phyloP scores from a whole-genome alignment of 1,140 invertebrate genomes.

The Pseudachorutes palmiensis region DNA sequence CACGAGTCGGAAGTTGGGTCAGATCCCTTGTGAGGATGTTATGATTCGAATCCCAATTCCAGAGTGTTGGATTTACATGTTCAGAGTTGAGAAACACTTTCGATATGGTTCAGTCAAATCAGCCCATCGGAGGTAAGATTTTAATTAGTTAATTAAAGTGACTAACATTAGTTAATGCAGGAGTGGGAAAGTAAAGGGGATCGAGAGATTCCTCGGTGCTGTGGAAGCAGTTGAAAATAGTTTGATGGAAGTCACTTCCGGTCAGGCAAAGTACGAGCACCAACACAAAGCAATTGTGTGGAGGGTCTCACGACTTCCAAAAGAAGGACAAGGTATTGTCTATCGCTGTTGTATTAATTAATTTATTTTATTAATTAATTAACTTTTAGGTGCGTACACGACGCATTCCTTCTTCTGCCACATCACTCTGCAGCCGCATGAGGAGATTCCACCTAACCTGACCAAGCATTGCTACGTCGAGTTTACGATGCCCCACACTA shows the following conservation, averaged over 20 bases:
- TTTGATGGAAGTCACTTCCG: slow-evolving; percentile 93
- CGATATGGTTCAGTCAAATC: slow-evolving; percentile 98
- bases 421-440: slow-evolving; percentile 89
- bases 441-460: slow-evolving; percentile 89
- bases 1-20: slow-evolving; percentile 84
- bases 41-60: slow-evolving; percentile 94
- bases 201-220: slow-evolving; percentile 85
- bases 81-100: slow-evolving; percentile 96
- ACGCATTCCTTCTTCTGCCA: slow-evolving; percentile 87
- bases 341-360: slow-evolving; percentile 1
- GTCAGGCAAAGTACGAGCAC: slow-evolving; percentile 98
- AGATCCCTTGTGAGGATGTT: slow-evolving; percentile 95
- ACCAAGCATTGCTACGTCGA: slow-evolving; percentile 83
- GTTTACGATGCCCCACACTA: slow-evolving; percentile 97
- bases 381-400: slow-evolving; percentile 79
- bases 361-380: slow-evolving; percentile 17
- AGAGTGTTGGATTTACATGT: slow-evolving; percentile 98
- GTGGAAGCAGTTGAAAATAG: slow-evolving; percentile 84
- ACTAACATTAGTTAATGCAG: slow-evolving; percentile 44
- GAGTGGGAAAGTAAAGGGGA: slow-evolving; percentile 86
- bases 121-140: slow-evolving; percentile 64
- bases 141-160: neutral
- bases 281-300: slow-evolving; percentile 95
- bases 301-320: slow-evolving; percentile 91
- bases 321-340: slow-evolving; percentile 83